Base-by-base conservation (phyloP, 2,888 invertebrate genomes). In the Ephialtes manifestator region DNA sequence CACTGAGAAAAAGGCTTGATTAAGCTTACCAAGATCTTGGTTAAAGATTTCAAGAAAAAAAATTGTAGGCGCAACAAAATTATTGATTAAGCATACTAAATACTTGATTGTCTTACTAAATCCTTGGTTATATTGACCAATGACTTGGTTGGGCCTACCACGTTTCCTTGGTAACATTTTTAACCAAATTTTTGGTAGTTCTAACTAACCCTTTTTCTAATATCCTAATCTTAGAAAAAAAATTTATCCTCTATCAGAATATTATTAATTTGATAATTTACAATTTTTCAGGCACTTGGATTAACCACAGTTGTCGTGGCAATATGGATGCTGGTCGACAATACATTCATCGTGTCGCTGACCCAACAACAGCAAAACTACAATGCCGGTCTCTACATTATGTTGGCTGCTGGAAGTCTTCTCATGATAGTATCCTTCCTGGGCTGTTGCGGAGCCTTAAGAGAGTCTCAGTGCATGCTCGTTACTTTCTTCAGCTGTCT, bases 371-470 rank as follows among this genome's bases (percentile, higher is more conserved):
- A 95, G 87, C 94, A 95, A 81, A 95, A 96, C 90, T 96, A 96
- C 90, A 95, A 96, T 91, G 96, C 96, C 65, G 97, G 97, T 15
- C 95, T 97, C 24, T 97, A 97, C 91, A 95, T 97, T 76, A 95
- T 98, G 84, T 95, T 98, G 84, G 95, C 95, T 35, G 96, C 96
- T 79, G 98, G 98, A 7, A 94, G 96, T 53, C 94, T 97, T 72
- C 96, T 98, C 93, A 95, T 97, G 83, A 93, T 97, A 58, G 96
- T 97, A 35, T 97, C 97, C 18, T 97, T 97, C 93, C 95, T 98
- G 65, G 98, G 98, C 78, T 98, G 98, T 92, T 97, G 97, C 91
- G 98, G 98, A 48, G 97, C 98, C 8, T 95, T 97, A 85, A 96
- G 96, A 89, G 97, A 97, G 94, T 97, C 97, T 24, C 96, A 96